phyloP scores from a whole-genome alignment of 2,888 invertebrate species.

The Muschampia plurimacula region DNA sequence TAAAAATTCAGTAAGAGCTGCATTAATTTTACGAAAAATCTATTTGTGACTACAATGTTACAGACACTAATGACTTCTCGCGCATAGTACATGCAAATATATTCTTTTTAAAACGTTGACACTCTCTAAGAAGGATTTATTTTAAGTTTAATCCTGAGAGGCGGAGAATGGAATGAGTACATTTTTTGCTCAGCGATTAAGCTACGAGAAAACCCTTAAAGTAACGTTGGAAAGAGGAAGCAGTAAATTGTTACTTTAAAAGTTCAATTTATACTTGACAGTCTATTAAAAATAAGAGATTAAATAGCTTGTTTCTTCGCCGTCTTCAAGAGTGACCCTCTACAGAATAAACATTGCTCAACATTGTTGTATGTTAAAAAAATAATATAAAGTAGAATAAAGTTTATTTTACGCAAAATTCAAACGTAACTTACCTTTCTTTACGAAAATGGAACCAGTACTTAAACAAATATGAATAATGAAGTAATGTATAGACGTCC shows the following conservation, averaged over 20 bases:
- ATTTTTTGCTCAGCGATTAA: constrained; percentile 31
- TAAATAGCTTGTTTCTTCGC: neutral
- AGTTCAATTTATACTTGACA: neutral
- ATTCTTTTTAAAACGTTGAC: constrained; percentile 40
- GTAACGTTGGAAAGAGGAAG: constrained; percentile 3
- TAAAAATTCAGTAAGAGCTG: constrained; percentile 25
- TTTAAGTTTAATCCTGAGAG: constrained; percentile 33
- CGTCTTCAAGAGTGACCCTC: neutral
- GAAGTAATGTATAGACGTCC: no score
- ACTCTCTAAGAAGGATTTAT: constrained; percentile 40
- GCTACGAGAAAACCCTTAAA: constrained; percentile 26
- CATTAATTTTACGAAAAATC: constrained; percentile 30
- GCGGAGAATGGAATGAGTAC: constrained; percentile 32
- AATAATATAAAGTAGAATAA: no score
- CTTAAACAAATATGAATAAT: no score
- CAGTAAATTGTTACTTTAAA: neutral
- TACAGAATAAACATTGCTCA: neutral
- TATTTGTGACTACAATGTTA: constrained; percentile 30
- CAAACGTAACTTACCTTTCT: no score
- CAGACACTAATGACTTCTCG: constrained; percentile 35
- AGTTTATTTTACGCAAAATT: no score
- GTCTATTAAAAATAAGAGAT: neutral
- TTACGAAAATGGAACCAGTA: no score
- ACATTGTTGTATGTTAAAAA: no score
- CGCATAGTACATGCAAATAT: constrained; percentile 37